Evolutionary conservation across 1,140 invertebrate genomes (phyloP), one percentile per base, ranked within the genome.

Genomic region (Ceratosolen solmsi): DNA sequence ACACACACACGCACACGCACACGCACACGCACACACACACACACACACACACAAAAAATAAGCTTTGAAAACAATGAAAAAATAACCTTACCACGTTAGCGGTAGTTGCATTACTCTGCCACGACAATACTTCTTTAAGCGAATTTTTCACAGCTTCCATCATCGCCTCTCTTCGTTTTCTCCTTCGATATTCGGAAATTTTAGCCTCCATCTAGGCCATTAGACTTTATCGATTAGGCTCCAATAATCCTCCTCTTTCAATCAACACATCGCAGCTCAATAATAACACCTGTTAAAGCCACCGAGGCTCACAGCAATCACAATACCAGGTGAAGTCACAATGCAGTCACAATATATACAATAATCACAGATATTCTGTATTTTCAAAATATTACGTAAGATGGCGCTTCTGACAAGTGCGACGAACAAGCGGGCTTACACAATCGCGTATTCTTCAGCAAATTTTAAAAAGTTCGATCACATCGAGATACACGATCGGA

Each of bases 1-100:
- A 22, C 11, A 54, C 51, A 22, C 51, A 22, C 3, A 54, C 17
- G 20, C 11, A 2, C 17, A 11, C 17, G 51, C 17, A 54, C 20
- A 20, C 17, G 20, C 17, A 15, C 17, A 54, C 17, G 3, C 17
- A 46, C 13, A 46, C 13, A 46, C 13, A 46, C 41, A 46, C 5
- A 46, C 13, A 46, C 13, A 46, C 13, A 46, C 13, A 46, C 41
- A 46, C 5, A 73, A 56, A 73, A n/a, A 56, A 3, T 71, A 27
- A 49, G 13, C 20, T 56, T 54, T 20, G 56, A 56, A 38, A 76
- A 46, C 20, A n/a, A 17, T 17, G 4, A 71, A 63, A 78, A 78
- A 70, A 81, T 87, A 88, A 89, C 83, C 86, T 88, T 85, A 90
- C 89, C 85, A 88, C 84, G 20, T 75, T 30, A 13, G 76, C 30